These are phyloP conservation scores for Tridacna crocea DNA, from an alignment of 2,888 invertebrate genomes.

Conservation along the genomic window DNA sequence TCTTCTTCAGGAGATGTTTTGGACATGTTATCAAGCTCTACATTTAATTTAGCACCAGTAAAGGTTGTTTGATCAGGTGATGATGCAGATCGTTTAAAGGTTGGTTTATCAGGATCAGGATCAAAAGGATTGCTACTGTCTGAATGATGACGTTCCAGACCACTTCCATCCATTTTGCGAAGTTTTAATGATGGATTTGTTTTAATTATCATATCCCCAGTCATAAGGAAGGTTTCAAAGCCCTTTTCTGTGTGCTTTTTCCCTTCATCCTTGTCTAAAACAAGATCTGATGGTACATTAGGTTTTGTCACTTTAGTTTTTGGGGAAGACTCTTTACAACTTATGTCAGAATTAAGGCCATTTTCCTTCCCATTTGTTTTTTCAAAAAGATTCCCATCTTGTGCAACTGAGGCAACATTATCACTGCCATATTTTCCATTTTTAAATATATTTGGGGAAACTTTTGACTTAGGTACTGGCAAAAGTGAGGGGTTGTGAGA, in stretches of 20 bases:
- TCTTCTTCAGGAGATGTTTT: slow-evolving; percentile 30
- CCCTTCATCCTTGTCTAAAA: slow-evolving; percentile 46
- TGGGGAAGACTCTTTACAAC: slow-evolving; percentile 36
- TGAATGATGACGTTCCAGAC: slow-evolving; percentile 63
- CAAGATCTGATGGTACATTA: slow-evolving; percentile 48
- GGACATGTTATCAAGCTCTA: slow-evolving; percentile 39
- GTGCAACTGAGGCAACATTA: slow-evolving; percentile 24
- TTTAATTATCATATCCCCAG: slow-evolving; percentile 97
- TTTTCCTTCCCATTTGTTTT: slow-evolving; percentile 25
- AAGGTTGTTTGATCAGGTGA: slow-evolving; percentile 58
- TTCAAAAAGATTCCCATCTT: slow-evolving; percentile 10
- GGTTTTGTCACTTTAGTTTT: slow-evolving; percentile 59
- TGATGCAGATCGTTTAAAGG: slow-evolving; percentile 60
- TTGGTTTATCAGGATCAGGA: slow-evolving; percentile 27
- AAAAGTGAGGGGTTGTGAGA: slow-evolving; percentile 75
- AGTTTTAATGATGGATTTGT: slow-evolving; percentile 88
- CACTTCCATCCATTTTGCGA: slow-evolving; percentile 56
- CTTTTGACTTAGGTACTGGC: slow-evolving; percentile 68
- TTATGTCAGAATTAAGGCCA: slow-evolving; percentile 36
- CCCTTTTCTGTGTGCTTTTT: slow-evolving; percentile 68
- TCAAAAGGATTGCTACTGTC: slow-evolving; percentile 60
- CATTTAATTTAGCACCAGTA: slow-evolving; percentile 50
- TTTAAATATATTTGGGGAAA: slow-evolving; percentile 38
- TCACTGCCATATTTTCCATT: slow-evolving; percentile 53
- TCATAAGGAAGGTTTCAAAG: slow-evolving; percentile 93